Evolutionary conservation across 2,888 invertebrate species (phyloP).

Genomic region (Caenorhabditis angaria): DNA sequence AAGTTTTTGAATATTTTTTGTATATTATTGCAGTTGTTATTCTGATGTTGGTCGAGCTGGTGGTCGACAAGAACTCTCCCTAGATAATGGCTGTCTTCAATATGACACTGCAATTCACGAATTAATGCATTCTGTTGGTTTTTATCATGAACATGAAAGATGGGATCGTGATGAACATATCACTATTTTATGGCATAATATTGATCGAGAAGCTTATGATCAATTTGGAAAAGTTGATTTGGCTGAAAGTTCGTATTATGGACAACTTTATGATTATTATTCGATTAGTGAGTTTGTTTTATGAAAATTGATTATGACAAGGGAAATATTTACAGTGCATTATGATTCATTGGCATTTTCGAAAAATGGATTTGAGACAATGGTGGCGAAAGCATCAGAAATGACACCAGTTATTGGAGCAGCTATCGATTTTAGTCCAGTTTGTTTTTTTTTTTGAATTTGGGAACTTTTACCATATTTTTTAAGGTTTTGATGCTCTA

Average conservation of each 20-base stretch:
- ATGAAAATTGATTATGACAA: neutral
- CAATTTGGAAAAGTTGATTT: slow-evolving; percentile 72
- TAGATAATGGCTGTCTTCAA: slow-evolving; percentile 71
- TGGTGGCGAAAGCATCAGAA: slow-evolving; percentile 64
- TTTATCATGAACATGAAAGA: slow-evolving; percentile 72
- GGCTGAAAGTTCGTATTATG: slow-evolving; percentile 70
- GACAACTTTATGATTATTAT: slow-evolving; percentile 61
- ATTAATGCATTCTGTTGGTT: slow-evolving; percentile 71
- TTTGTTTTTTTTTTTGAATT: slow-evolving; percentile 16
- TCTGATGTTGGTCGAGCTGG: slow-evolving; percentile 72
- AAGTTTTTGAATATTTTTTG: neutral
- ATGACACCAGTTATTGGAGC: slow-evolving; percentile 71
- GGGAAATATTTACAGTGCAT: slow-evolving; percentile 54
- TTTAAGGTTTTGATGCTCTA: too few species aligned
- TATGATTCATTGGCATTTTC: slow-evolving; percentile 71
- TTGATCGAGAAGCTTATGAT: slow-evolving; percentile 72
- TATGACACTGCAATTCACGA: slow-evolving; percentile 72
- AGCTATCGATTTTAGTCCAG: slow-evolving; percentile 70
- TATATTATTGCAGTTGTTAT: slow-evolving; percentile 66
- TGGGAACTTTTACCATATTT: neutral
- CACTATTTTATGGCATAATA: slow-evolving; percentile 71
- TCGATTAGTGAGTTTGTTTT: slow-evolving; percentile 43
- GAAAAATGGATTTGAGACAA: slow-evolving; percentile 66
- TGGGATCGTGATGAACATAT: slow-evolving; percentile 72
- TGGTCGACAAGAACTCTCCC: slow-evolving; percentile 70